Base-by-base conservation (phyloP, 2,113 vertebrate species). In the Callipepla squamata region DNA sequence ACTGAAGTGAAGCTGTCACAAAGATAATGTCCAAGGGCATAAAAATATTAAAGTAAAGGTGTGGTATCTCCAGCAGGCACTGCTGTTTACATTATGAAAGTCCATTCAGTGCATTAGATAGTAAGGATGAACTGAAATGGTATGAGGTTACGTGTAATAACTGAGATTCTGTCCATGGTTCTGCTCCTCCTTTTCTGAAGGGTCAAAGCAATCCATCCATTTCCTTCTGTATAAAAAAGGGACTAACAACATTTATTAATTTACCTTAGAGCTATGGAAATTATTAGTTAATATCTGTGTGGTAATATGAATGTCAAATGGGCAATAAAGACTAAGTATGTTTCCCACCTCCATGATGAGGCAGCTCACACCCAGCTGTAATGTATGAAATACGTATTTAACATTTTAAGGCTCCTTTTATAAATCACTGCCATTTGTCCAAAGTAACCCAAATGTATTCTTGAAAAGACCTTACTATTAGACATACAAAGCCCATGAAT, bases 271-370 rank as follows among this genome's bases (percentile, higher is more conserved):
- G 80, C 88, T 95, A 92, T 6, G 2, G 51, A 88, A 94, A 86
- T 86, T 69, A 93, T 95, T 95, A 89, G 73, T 92, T 95, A 94
- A 57, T 91, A 95, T 65, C 76, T 51, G 19, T 86, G 57, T 68
- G 57, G 72, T 75, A 92, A 86, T 88, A 51, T 83, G 80, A 90
- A 47, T 92, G 85, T 92, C 90, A 94, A 95, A 94, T 67, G 74
- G 77, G 88, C 65, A 96, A 96, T 96, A 96, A 96, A 95, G 93
- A 90, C 84, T 95, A 95, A 96, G 85, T 85, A 59, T 80, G 90
- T 68, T 96, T 95, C 85, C 85, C 85, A 94, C 90, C 92, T 95
- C 88, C 82, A 92, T 85, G 87, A 51, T 36, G 23, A 94, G 73
- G 61, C 80, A 94, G 90, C 69, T 92, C 93, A 94, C 95, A 92